Conservation (phyloP, 1,140 invertebrate species). For the Drosophila lacteicornis region DNA sequence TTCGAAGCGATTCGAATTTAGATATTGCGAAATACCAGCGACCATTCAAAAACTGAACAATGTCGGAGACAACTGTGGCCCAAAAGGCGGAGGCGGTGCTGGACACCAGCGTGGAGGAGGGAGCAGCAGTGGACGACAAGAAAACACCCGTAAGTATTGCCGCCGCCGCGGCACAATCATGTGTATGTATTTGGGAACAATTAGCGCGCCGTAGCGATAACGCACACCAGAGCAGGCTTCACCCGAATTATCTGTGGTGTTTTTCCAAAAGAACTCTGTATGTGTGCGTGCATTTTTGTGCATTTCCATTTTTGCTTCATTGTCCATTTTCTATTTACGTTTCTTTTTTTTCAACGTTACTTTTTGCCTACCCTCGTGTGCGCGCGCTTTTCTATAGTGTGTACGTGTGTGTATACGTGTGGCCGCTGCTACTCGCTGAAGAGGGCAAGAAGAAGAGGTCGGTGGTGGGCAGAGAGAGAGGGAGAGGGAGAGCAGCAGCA, state of each 20-base stretch:
- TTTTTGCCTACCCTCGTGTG: slow-evolving; percentile 72
- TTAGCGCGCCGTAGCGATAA: slow-evolving; percentile 71
- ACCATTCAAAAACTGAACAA: slow-evolving; percentile 16
- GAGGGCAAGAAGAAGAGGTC: slow-evolving; percentile 18
- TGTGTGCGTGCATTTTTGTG: slow-evolving; percentile 28
- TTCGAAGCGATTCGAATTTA: slow-evolving; percentile 51
- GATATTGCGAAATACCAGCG: slow-evolving; percentile 58
- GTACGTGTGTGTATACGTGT: slow-evolving; percentile 47
- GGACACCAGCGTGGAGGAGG: slow-evolving; percentile 48
- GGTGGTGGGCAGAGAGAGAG: slow-evolving; percentile 6
- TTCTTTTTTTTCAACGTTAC: slow-evolving; percentile 43
- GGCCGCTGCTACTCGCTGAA: slow-evolving; percentile 51
- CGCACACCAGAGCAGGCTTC: slow-evolving; percentile 34
- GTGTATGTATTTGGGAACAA: slow-evolving; percentile 55
- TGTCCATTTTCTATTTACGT: slow-evolving; percentile 59
- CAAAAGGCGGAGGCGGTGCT: slow-evolving; percentile 60
- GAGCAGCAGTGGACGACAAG: slow-evolving; percentile 55
- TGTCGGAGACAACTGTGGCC: slow-evolving; percentile 68
- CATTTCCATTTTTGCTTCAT: slow-evolving; percentile 40
- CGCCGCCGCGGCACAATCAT: slow-evolving; percentile 19
- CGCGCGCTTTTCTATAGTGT: slow-evolving; percentile 67
- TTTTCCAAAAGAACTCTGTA: slow-evolving; percentile 67
- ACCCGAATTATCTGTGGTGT: slow-evolving; percentile 71
- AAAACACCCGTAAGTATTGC: slow-evolving; percentile 73
- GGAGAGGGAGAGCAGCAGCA: slow-evolving; percentile 1